Evolutionary conservation across 1,140 invertebrate species (phyloP).

Genomic region (Bombus pascuorum): DNA sequence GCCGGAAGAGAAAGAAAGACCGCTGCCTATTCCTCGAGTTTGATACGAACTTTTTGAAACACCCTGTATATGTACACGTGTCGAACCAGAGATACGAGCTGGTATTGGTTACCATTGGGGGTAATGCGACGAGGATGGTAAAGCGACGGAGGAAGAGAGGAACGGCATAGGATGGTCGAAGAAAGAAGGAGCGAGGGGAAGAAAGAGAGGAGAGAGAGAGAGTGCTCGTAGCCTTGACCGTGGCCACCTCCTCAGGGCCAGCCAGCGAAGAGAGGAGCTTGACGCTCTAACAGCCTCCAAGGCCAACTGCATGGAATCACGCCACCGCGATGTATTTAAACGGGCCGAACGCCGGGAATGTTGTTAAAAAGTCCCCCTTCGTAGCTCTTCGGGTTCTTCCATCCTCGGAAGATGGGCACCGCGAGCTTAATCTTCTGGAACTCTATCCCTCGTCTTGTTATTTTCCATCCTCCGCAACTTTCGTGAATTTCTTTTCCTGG

Average conservation of each 20-base stretch:
- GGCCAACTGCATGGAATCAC: conserved; percentile 73
- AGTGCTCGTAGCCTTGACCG: conserved; percentile 74
- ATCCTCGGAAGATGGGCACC: not conserved
- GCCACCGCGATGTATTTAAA: conserved; percentile 70
- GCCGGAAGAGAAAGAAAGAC: too few species aligned
- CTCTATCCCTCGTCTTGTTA: not conserved
- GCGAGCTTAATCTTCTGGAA: not conserved
- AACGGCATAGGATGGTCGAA: not conserved
- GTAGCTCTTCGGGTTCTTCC: not conserved
- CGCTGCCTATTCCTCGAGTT: too few species aligned
- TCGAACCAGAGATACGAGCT: not conserved
- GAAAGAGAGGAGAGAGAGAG: not conserved
- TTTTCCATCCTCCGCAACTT: not conserved
- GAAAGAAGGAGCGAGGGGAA: conserved; percentile 7
- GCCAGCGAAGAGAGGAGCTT: conserved; percentile 64
- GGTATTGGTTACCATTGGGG: not conserved
- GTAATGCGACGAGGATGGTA: conserved; percentile 11
- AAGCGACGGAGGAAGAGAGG: not conserved
- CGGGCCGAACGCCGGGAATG: conserved; percentile 59
- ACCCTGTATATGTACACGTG: not conserved
- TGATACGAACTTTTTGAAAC: not conserved
- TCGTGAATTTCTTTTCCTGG: not conserved
- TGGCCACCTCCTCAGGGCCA: conserved; percentile 73
- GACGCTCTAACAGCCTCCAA: conserved; percentile 71
- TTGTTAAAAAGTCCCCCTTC: conserved; percentile 52